Evolutionary conservation across 1,140 invertebrate genomes (phyloP).

Genomic region (Idris sp.): DNA sequence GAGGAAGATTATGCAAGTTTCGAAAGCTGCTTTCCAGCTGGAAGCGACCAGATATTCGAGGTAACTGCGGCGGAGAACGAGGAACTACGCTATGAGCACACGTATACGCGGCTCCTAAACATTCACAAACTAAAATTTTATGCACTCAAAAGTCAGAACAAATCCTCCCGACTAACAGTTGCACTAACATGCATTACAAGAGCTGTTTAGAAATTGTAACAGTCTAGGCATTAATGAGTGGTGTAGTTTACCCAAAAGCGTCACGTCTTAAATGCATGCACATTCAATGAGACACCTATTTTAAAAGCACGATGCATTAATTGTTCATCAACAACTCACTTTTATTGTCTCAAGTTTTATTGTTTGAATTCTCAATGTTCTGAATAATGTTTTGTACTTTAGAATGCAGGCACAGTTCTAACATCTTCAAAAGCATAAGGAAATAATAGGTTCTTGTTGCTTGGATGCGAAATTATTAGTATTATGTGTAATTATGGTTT

Average conservation of each 20-base stretch:
- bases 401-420: no score
- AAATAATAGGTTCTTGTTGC: no score
- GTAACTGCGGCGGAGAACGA: slow-evolving; percentile 44
- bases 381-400: no score
- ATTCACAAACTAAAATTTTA: slow-evolving; percentile 39
- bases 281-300: slow-evolving; percentile 37
- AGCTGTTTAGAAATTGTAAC: slow-evolving; percentile 38
- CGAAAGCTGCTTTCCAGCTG: slow-evolving; percentile 72
- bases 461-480: no score
- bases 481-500: no score
- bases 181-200: slow-evolving; percentile 34
- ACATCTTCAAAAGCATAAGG: no score
- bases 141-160: slow-evolving; percentile 49
- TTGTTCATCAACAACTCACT: not conserved
- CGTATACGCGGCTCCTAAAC: slow-evolving; percentile 38
- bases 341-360: slow-evolving; percentile 16
- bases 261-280: no score
- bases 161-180: slow-evolving; percentile 30
- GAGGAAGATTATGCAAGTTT: slow-evolving; percentile 69
- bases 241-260: no score
- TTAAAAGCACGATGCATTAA: slow-evolving; percentile 19
- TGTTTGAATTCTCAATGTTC: no score
- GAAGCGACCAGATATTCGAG: slow-evolving; percentile 61
- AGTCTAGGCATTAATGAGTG: slow-evolving; percentile 36
- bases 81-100: slow-evolving; percentile 75